These are phyloP conservation scores for Contarinia nasturtii DNA, from an alignment of 1,140 invertebrate species.

Conservation along the genomic window DNA sequence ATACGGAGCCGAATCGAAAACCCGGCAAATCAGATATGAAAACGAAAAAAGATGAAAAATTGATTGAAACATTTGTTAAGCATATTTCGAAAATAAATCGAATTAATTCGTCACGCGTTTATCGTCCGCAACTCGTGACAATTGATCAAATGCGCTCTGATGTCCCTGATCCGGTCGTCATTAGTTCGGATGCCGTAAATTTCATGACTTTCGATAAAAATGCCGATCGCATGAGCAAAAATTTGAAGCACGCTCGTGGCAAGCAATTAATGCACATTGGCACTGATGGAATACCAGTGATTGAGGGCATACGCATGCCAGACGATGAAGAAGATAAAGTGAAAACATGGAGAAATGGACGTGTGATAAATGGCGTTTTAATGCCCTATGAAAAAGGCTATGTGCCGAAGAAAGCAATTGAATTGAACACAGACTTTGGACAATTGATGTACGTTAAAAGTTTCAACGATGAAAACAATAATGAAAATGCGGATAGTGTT, in stretches of 20 bases:
- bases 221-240: not conserved
- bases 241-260: constrained; percentile 19
- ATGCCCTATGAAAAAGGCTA: constrained; percentile 46
- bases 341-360: constrained; percentile 65
- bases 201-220: constrained; percentile 26
- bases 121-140: constrained; percentile 17
- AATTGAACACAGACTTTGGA: constrained; percentile 17
- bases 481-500: constrained; percentile 2
- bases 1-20: not conserved
- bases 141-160: constrained; percentile 28
- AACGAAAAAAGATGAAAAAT: not conserved
- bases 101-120: not conserved
- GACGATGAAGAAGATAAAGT: constrained; percentile 60
- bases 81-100: constrained; percentile 3
- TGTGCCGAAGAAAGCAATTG: constrained; percentile 33
- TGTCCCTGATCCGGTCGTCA: constrained; percentile 42
- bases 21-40: not conserved
- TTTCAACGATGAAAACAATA: constrained; percentile 16
- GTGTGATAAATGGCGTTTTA: constrained; percentile 64
- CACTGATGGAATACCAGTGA: constrained; percentile 50
- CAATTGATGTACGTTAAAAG: constrained; percentile 26
- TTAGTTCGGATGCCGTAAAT: constrained; percentile 37
- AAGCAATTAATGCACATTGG: constrained; percentile 37
- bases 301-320: constrained; percentile 59
- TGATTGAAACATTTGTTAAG: constrained; percentile 5